Conservation (phyloP, 2,888 invertebrate genomes). For the Orthonychiurus folsomi region DNA sequence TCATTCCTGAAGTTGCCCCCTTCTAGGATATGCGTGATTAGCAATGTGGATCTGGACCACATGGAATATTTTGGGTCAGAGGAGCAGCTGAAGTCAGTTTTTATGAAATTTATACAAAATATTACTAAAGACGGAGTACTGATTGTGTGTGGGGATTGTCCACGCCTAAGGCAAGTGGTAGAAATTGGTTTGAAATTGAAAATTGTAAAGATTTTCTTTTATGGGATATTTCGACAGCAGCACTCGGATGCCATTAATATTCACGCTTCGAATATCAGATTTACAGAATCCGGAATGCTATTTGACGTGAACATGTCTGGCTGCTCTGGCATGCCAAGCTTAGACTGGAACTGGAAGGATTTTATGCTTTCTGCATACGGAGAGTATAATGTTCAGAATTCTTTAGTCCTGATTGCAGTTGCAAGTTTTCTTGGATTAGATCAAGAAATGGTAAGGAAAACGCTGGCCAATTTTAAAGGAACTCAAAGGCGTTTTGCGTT, state of each 20-base stretch:
- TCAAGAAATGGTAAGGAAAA: not conserved
- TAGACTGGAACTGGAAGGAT: not conserved
- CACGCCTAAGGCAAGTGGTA: not conserved
- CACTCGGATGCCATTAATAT: not conserved
- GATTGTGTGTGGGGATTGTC: conserved; percentile 2
- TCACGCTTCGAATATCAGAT: not conserved
- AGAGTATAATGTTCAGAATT: not conserved
- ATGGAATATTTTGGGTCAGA: conserved; percentile 2
- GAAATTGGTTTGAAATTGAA: not conserved
- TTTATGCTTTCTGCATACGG: not conserved
- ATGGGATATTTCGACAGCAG: not conserved
- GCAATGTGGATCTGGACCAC: not conserved
- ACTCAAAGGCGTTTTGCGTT: not conserved
- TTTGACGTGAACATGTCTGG: not conserved
- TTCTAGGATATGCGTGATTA: not conserved
- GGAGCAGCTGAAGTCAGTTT: not conserved
- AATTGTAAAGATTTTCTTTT: not conserved
- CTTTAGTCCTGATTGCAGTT: not conserved
- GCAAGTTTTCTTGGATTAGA: not conserved
- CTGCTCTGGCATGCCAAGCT: not conserved
- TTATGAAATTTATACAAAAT: not conserved
- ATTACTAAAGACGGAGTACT: not conserved
- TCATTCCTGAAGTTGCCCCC: not conserved
- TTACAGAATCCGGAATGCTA: not conserved
- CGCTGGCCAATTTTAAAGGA: not conserved